These are phyloP conservation scores for Rhinopomastus cyanomelas DNA, from an alignment of 2,113 vertebrate genomes.

Conservation along the genomic window DNA sequence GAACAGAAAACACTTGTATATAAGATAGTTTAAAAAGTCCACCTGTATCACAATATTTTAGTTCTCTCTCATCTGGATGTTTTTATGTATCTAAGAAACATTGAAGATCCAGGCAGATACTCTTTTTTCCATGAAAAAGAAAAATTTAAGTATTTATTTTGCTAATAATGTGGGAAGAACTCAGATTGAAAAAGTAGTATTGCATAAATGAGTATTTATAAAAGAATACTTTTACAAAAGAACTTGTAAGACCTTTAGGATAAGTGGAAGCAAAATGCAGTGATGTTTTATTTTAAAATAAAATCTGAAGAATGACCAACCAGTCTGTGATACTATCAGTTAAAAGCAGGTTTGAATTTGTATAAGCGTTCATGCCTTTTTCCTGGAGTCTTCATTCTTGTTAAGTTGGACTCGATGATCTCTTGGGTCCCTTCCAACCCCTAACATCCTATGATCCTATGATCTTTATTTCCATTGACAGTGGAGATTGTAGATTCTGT, in stretches of 20 bases:
- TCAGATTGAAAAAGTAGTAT: not conserved
- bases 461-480: not conserved
- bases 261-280: not conserved
- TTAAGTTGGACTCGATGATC: too few species aligned
- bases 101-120: conserved; percentile 8
- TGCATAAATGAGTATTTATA: not conserved
- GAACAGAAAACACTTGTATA: conserved; percentile 71
- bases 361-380: not conserved
- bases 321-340: not conserved
- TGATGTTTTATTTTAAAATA: not conserved
- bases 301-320: not conserved
- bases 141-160: conserved; percentile 51
- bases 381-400: not conserved
- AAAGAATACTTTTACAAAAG: not conserved
- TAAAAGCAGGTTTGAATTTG: not conserved
- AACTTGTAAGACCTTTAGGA: not conserved
- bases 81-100: conserved; percentile 64
- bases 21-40: conserved; percentile 65
- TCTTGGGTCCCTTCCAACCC: too few species aligned
- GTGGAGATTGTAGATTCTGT: not conserved
- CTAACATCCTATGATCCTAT: too few species aligned
- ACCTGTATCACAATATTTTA: conserved; percentile 68
- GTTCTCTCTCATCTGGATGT: conserved; percentile 50
- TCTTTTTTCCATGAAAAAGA: conserved; percentile 58
- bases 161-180: conserved; percentile 6